A percentile compares a stretch with the other conserved stretches of the same genome.
These are phyloP conservation scores for Garra rufa DNA, from an alignment of 2,113 vertebrate species.

Conservation along the genomic window DNA sequence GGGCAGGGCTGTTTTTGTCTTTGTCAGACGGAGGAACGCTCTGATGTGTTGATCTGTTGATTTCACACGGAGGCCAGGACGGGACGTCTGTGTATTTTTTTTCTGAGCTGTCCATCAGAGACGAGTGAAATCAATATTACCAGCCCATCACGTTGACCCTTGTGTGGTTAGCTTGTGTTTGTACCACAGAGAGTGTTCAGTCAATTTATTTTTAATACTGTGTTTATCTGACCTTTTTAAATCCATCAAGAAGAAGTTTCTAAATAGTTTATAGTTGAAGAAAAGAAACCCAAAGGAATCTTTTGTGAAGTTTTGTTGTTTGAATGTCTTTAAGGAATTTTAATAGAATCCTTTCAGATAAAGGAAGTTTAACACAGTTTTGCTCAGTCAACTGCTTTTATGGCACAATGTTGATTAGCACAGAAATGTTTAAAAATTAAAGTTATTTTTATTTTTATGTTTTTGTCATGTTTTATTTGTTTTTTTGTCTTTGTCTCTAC, in stretches of 20 bases:
- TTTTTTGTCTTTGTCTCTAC: no score
- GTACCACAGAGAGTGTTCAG: not conserved
- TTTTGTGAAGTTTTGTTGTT: no score
- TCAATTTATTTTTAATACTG: not conserved
- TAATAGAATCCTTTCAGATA: no score
- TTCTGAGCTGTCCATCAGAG: slow-evolving; percentile 28
- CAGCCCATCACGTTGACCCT: not conserved
- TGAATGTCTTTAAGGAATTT: no score
- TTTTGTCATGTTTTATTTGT: no score
- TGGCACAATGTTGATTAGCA: not conserved
- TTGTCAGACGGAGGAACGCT: slow-evolving; percentile 34
- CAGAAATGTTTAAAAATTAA: no score
- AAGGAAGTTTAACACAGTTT: not conserved
- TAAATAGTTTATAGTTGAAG: not conserved
- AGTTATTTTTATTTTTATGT: no score
- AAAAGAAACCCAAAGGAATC: not conserved
- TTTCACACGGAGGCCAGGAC: not conserved
- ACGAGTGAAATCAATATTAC: not conserved
- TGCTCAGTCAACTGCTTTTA: no score
- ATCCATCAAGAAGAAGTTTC: not conserved
- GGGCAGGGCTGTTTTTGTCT: slow-evolving; percentile 10
- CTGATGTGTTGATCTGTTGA: slow-evolving; percentile 43
- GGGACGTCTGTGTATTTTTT: slow-evolving; percentile 8
- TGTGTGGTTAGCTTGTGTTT: not conserved
- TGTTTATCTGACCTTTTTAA: not conserved